Base-by-base conservation (phyloP, 2,113 vertebrate genomes). In the Podarcis raffonei region DNA sequence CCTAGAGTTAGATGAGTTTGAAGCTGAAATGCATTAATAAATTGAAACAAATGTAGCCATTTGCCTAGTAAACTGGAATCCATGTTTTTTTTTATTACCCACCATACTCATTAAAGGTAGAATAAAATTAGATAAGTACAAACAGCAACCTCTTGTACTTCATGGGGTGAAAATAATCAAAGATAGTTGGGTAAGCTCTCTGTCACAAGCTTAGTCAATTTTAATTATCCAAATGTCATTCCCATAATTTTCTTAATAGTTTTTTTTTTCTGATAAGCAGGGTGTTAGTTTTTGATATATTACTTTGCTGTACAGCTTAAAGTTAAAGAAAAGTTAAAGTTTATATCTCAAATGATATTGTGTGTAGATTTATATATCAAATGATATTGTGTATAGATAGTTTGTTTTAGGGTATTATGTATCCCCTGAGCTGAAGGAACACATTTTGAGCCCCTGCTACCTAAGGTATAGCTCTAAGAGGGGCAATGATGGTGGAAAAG, bases 111-210 rank as follows among this genome's bases (percentile, higher is more conserved):
- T 90, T 92, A 81, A 89, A 91, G 15, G 53, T 85, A 83, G 87
- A 94, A 93, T 83, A 5, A 76, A 86, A 35, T 83, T 86, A 86
- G 32, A 85, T 89, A 87, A 86, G 76, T 80, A 69, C 6, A 85
- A 74, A 86, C 81, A 0, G 2, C 81, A 39, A 86, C 32, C 48
- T 86, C 0, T 86, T 89, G 39, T 37, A 20, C 81, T 90, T 35
- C 0, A 27, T 30, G 9, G 27, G 68, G 30, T 6, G 37, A 1
- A 8, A 66, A 18, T 15, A 27, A 59, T 87, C 81, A 65, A 5
- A 35, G 83, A 27, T 77, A 42, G 15, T 89, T 66, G 59, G 83
- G n/a, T 83, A 86, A 42, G n/a, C 69, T 32, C 35, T 1, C 88
- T 85, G 72, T n/a, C 32, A 68, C 42, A 91, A 23, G 83, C 7